Base-by-base conservation (phyloP, 2,797 vertebrate genomes). In the Hafferia zeledoni region DNA sequence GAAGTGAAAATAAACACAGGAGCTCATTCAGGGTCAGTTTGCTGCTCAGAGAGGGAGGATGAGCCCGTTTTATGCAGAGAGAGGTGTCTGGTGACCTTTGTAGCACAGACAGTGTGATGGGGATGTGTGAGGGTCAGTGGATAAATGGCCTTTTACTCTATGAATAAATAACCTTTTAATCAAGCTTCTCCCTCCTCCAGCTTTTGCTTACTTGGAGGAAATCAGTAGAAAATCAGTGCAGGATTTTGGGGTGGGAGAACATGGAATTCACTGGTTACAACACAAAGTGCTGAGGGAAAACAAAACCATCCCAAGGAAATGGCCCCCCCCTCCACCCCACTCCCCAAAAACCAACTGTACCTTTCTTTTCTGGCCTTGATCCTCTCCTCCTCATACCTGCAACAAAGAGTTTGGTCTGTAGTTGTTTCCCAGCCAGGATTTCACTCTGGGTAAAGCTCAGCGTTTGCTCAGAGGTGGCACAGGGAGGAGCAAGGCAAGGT, bases 321-420 rank as follows among this genome's bases (percentile, higher is more conserved):
- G 4, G 78, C 46, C 28, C 55, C n/a, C 4, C 46, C 10, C 25
- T 24, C 53, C n/a, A 33, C 1, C 16, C 22, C 28, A 7, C 2
- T 18, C 31, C 24, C 30, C 13, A 6, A 24, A 37, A 15, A 17
- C 4, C 8, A 47, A 28, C 37, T 81, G 92, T 96, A 99, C 99
- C 99, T 99, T 97, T 99, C 99, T 93, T 97, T 99, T n/a, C 98
- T 98, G 65, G 98, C 99, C 97, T 98, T 99, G 93, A 99, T 98
- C 94, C 99, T 98, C 95, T 99, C 99, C 71, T 99, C 99, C 41
- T 99, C 99, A 18, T 98, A 99, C 76, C 99, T 99, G 94, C 68
- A 96, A 88, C 10, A 57, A 60, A 83, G 23, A 59, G 41, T 41
- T 41, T 41, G 41, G 16, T 18, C 20, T 44, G 37, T 59, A 47